Evolutionary conservation across 2,888 invertebrate genomes (phyloP), one percentile per base, ranked within the genome.

Genomic region (Dasysyrphus tricinctus): DNA sequence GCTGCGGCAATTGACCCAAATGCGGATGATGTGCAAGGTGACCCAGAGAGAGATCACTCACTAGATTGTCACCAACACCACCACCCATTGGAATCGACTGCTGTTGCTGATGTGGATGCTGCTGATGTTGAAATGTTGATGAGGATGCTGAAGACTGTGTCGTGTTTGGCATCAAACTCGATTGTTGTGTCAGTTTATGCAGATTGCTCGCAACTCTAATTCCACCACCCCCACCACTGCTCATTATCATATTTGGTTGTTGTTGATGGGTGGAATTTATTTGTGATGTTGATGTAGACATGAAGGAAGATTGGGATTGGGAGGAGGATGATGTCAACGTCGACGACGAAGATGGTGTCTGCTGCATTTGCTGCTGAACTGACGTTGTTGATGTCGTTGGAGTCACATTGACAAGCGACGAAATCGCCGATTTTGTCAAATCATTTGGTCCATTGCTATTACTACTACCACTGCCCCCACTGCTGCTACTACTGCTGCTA

Each of bases 131-230:
- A 76, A 83, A 86, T 61, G 87, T 77, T 7, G 84, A 57, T 77
- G 79, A 63, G 11, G 63, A 80, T 77, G 84, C 79, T 80, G 76
- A 80, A 65, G 87, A 83, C n/a, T 70, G 88, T 79, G 84, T 80
- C 69, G 75, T 82, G 9, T 49, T 69, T 76, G 75, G 78, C 80
- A 47, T 89, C 90, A 88, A 61, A 89, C 77, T 81, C 89, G 90
- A 56, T 88, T 79, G 88, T 59, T 69, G 82, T 65, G 90, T 88
- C 69, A 90, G 86, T 89, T 92, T 92, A 63, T 92, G 92, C 89
- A 92, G 88, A 90, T 92, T 92, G 82, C 91, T 92, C 61, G 92
- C 92, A 84, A 92, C 90, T 72, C 92, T 90, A 76, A 92, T 92
- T 88, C 91, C 91, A 72, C 91, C 91, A 73, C 81, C 74, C 57